These are phyloP conservation scores for Dryocosmus kuriphilus DNA, from an alignment of 2,888 invertebrate genomes.

Conservation along the genomic window DNA sequence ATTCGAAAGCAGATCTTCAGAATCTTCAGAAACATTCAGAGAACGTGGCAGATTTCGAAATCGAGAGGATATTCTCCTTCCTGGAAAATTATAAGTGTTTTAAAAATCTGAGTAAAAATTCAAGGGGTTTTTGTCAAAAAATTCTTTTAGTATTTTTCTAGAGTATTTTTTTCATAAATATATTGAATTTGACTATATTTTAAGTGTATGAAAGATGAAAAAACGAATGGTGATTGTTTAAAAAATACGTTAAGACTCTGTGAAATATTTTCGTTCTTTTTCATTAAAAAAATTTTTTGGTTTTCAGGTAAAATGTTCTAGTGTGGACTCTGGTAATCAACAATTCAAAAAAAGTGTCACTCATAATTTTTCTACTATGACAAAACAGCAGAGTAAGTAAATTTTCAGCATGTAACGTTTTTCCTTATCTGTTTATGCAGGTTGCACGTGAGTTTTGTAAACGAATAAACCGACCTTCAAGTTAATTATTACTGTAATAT, in stretches of 20 bases:
- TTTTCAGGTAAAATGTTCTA: conserved; percentile 4
- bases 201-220: neutral
- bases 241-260: no score
- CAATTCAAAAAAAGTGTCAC: neutral
- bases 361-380: conserved; percentile 21
- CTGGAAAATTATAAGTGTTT: neutral
- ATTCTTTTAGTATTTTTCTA: neutral
- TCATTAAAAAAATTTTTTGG: neutral
- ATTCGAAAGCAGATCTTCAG: neutral
- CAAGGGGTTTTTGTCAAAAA: neutral
- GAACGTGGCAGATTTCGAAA: conserved; percentile 22
- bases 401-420: neutral
- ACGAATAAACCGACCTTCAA: neutral
- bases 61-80: neutral
- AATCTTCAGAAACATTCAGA: neutral
- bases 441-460: neutral
- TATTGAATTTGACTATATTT: neutral
- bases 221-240: neutral
- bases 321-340: neutral
- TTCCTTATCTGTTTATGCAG: neutral
- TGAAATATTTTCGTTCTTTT: no score
- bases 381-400: conserved; percentile 33
- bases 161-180: neutral
- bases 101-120: neutral
- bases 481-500: neutral